Base-by-base conservation (phyloP, 2,113 vertebrate genomes). In the Variabilichromis moorii region DNA sequence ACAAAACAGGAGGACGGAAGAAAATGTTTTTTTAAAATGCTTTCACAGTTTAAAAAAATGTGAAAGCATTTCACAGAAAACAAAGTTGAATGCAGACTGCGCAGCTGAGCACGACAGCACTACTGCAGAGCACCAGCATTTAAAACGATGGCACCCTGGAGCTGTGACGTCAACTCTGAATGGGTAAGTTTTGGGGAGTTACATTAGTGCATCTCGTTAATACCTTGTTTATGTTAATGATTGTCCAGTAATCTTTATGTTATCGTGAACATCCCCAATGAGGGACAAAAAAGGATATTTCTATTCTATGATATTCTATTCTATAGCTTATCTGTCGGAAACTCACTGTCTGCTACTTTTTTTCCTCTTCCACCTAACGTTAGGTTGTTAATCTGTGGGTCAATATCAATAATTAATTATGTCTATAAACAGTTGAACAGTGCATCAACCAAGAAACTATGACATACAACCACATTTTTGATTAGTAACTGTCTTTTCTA, bases 321-420 rank as follows among this genome's bases (percentile, higher is more conserved):
- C 57, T 61, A 61, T 33, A 33, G 59, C 59, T 33, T 33, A 63
- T 63, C 59, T 63, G 28, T 61, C 28, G 1, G 57, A 33, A 19
- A 61, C 57, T 61, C 57, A 33, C 28, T 33, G 28, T 4, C 59
- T 63, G 16, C 28, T 33, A 2, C 16, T 61, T 35, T 63, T 33
- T 2, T 0, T 0, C 57, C 9, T 33, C 59, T 63, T 63, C 28
- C 28, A 35, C 16, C 59, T 63, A 63, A 63, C 1, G 2, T 63
- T 33, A 63, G 16, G 59, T 63, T 0, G 59, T 63, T 33, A 63
- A 63, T 63, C 28, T 63, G 59, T 33, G 28, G 59, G 3, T 35
- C 9, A 33, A 63, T 33, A 35, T 11, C 59, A 33, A 19, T 61
- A 33, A 33, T 31, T 61, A 31, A 31, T 35, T 33, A 63, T 35